Evolutionary conservation across 2,113 vertebrate species (phyloP), one percentile per base, ranked within the genome.

Genomic region (Mirounga angustirostris): DNA sequence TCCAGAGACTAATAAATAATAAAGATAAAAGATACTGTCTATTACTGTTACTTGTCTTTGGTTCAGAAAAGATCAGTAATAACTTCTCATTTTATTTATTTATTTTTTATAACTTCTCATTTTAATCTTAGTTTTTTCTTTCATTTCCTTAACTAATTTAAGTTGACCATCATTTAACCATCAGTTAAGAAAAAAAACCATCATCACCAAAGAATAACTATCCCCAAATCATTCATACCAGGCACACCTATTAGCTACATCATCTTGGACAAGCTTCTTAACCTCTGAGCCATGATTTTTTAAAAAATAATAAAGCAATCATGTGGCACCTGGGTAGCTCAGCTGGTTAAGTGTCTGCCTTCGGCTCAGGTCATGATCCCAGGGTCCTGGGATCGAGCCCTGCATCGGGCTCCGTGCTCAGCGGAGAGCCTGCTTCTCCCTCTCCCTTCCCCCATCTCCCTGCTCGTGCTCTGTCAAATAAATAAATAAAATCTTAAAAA

Each of bases 111-210:
- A 46, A 46, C 46, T 46, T 46, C 46, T 40, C 30, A 46, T 80
- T 46, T 95, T 86, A 80, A 58, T 50, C 52, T 86, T 16, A 18
- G 33, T 65, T 21, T 71, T 85, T 87, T 78, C 58, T 71, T 88
- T 93, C 54, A 89, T 92, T 92, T 91, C 30, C 26, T 58, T n/a
- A 78, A 73, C 4, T 79, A 90, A 91, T n/a, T 18, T 61, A 90
- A 91, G 40, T 18, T 61, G 59, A 82, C 28, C 52, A 88, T 5
- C 40, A 71, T n/a, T 93, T 90, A 90, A 58, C n/a, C 88, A 46
- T 73, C 59, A 12, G 83, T 73, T 59, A 89, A 76, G 36, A 80
- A n/a, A 58, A 96, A 96, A 91, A 93, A 76, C 4, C n/a, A 89
- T 19, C 18, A 52, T 91, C 19, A 83, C 50, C 43, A 86, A 71